Conservation (phyloP, 2,888 invertebrate species). For the Netelia fuscicornis region DNA sequence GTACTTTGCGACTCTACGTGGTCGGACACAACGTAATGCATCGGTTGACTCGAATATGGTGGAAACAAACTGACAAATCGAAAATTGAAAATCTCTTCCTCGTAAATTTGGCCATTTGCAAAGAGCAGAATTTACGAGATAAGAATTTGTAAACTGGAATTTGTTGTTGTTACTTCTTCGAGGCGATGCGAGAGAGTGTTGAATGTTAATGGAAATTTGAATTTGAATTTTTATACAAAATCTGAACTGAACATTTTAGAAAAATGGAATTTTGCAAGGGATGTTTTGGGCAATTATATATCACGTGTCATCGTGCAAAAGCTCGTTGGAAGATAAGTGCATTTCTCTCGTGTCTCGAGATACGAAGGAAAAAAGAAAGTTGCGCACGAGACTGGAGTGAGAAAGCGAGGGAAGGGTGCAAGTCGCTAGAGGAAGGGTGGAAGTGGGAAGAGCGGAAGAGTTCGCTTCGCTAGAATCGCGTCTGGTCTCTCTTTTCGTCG, state of each 20-base stretch:
- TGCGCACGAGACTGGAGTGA: neutral
- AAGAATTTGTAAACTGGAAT: neutral
- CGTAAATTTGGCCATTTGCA: neutral
- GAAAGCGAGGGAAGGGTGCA: neutral
- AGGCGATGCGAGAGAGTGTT: neutral
- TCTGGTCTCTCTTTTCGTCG: constrained; percentile 27
- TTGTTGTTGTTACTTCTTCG: no score
- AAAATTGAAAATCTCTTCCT: neutral
- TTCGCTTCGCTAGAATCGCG: constrained; percentile 32
- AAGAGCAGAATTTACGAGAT: neutral
- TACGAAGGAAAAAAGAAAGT: neutral
- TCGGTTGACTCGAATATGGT: neutral
- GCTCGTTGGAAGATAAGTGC: neutral
- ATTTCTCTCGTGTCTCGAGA: neutral
- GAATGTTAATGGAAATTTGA: neutral
- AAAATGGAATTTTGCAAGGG: neutral
- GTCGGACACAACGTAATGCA: neutral
- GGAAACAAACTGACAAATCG: neutral
- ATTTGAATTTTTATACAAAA: neutral
- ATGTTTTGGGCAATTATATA: neutral
- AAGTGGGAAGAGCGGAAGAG: constrained; percentile 29
- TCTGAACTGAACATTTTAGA: neutral
- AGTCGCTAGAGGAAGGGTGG: neutral
- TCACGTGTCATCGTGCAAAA: neutral
- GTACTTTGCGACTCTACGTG: neutral